A percentile compares a stretch with the other conserved stretches of the same genome.
Conservation (phyloP, 2,888 invertebrate species). For the Eledone cirrhosa region DNA sequence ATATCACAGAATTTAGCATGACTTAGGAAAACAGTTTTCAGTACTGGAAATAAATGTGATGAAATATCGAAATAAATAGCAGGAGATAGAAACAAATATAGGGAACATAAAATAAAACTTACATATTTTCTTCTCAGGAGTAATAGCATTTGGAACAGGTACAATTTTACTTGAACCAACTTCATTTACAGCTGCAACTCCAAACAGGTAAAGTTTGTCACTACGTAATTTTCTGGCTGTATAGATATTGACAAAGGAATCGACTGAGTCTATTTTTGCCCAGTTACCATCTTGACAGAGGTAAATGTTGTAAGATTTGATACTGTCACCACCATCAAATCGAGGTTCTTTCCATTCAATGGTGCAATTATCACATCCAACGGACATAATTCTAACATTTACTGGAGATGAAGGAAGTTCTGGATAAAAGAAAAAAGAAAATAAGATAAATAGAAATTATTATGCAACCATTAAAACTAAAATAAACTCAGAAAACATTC, state of each 20-base stretch:
- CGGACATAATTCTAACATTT: slow-evolving; percentile 39
- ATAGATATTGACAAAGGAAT: slow-evolving; percentile 42
- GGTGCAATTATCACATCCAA: slow-evolving; percentile 46
- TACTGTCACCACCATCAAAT: slow-evolving; percentile 57
- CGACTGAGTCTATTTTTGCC: slow-evolving; percentile 45
- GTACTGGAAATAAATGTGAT: too few relatives aligned
- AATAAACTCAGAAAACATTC: not conserved
- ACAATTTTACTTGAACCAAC: slow-evolving; percentile 86
- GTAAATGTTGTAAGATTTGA: slow-evolving; percentile 53
- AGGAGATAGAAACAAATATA: too few relatives aligned
- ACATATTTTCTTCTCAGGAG: slow-evolving; percentile 47
- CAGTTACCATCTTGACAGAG: slow-evolving; percentile 45
- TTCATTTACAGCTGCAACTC: slow-evolving; percentile 90
- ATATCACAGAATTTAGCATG: too few relatives aligned
- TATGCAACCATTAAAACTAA: too few relatives aligned
- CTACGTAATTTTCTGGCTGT: slow-evolving; percentile 70
- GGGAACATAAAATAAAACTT: slow-evolving; percentile 34
- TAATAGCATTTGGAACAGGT: slow-evolving; percentile 64
- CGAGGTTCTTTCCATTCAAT: slow-evolving; percentile 62
- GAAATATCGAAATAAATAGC: too few relatives aligned
- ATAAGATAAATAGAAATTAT: not conserved
- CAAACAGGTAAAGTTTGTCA: slow-evolving; percentile 86
- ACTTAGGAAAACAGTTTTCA: too few relatives aligned
- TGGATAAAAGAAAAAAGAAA: slow-evolving; percentile 31
- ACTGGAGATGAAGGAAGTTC: slow-evolving; percentile 48